Conservation (phyloP, 1,140 invertebrate species). For the Sarcophaga bullata region DNA sequence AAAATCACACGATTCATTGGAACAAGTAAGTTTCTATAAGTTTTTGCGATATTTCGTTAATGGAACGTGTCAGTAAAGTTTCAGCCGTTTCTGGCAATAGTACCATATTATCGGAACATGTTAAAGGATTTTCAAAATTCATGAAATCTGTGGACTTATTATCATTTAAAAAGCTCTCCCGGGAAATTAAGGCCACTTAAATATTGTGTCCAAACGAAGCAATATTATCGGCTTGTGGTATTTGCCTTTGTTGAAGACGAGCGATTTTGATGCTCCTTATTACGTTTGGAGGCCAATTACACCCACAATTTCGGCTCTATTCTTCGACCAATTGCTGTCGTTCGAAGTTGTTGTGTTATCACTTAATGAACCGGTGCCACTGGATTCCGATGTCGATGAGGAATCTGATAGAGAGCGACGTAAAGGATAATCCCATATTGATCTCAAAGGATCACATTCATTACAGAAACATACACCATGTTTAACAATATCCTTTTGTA, state of each 20-base stretch:
- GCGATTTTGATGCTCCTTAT: slow-evolving; percentile 42
- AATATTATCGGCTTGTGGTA: slow-evolving; percentile 13
- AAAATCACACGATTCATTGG: slow-evolving; percentile 35
- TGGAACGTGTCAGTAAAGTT: slow-evolving; percentile 58
- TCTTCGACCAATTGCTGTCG: background rate
- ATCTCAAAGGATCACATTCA: slow-evolving; percentile 80
- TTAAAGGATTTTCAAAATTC: background rate
- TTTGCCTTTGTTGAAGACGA: slow-evolving; percentile 24
- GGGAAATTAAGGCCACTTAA: slow-evolving; percentile 62
- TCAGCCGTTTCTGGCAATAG: slow-evolving; percentile 49
- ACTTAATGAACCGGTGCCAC: slow-evolving; percentile 24
- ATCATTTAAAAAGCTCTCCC: slow-evolving; percentile 53
- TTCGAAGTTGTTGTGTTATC: slow-evolving; percentile 18
- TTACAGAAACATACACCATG: slow-evolving; percentile 76
- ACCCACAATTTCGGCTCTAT: slow-evolving; percentile 59
- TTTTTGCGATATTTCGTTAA: slow-evolving; percentile 64
- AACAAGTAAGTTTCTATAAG: slow-evolving; percentile 61
- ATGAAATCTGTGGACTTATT: background rate
- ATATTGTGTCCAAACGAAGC: slow-evolving; percentile 45
- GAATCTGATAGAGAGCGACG: slow-evolving; percentile 61
- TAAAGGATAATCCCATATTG: slow-evolving; percentile 75
- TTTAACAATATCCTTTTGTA: slow-evolving; percentile 18
- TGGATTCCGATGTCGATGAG: slow-evolving; percentile 42
- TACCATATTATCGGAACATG: background rate
- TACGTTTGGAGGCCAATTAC: slow-evolving; percentile 63